Evolutionary conservation across 2,113 vertebrate genomes (phyloP), one percentile per base, ranked within the genome.

Genomic region (Odontophorus gujanensis): DNA sequence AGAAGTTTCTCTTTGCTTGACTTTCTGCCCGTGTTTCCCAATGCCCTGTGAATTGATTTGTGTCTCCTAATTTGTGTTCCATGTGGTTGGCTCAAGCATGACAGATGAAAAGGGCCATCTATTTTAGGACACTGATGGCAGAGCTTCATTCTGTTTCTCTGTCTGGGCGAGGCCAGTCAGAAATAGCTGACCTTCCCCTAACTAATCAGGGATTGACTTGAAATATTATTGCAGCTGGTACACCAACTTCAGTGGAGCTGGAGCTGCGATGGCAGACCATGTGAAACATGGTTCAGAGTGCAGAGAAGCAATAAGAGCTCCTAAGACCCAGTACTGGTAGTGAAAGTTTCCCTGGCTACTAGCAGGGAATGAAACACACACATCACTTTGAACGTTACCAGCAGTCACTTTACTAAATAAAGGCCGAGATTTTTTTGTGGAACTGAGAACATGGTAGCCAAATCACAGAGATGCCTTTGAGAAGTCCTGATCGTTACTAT

Each of bases 61-160:
- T 45, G 43, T 86, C 92, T 94, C 96, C 82, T 92, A 92, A 95
- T 92, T 94, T 92, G 85, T 95, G 81, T 92, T 81, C 72, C 92
- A 97, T 97, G 97, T 9, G 97, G 97, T 97, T 95, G 97, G 82
- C 92, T 97, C 91, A 95, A 97, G 87, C 24, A 85, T 77, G 91
- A 96, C 97, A 97, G 97, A 97, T 97, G 96, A 96, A 97, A 96
- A 97, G 96, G 92, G 77, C 85, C 65, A 94, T 97, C 98, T 99
- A 99, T 99, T 99, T 99, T 98, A 96, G 98, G 98, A 97, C 92
- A 96, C 97, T 98, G 98, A 98, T 97, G 98, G 98, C 98, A 98
- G 89, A 97, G 90, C 97, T 97, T 97, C 96, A 87, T 96, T 96
- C 88, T 97, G 67, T 90, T 95, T 92, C 94, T 83, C 96, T 87